Percentiles rank a stretch among this genome's conserved stretches.
phyloP scores from a whole-genome alignment of 2,113 vertebrate genomes.

The Perca schrenkii region DNA sequence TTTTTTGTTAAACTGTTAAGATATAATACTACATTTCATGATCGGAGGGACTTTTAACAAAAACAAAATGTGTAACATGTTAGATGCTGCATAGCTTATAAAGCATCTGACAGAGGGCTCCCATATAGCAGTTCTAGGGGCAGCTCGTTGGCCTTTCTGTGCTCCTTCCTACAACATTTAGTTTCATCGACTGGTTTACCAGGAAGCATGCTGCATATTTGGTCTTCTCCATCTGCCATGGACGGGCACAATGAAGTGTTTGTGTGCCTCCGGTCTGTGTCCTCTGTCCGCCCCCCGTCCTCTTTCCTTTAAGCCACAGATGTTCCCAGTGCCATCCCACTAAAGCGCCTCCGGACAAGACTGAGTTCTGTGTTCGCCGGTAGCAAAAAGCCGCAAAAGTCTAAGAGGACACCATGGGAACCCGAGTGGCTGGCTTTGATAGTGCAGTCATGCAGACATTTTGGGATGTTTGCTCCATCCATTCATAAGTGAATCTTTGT shows the following conservation, averaged over 20 bases:
- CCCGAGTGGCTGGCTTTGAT: conserved; percentile 49
- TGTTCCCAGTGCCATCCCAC: conserved; percentile 84
- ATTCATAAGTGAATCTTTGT: conserved; percentile 63
- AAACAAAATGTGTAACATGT: neutral
- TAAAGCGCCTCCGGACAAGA: conserved; percentile 71
- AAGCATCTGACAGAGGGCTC: conserved; percentile 2
- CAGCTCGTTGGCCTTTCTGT: conserved; percentile 37
- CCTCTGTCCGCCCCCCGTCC: conserved; percentile 70
- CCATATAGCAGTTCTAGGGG: neutral
- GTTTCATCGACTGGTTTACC: conserved; percentile 78
- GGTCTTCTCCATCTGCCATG: conserved; percentile 87
- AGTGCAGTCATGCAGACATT: conserved; percentile 49
- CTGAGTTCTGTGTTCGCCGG: conserved; percentile 64
- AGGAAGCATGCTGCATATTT: conserved; percentile 87
- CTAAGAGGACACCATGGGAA: conserved; percentile 63
- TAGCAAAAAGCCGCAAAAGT: conserved; percentile 47
- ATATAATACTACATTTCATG: neutral
- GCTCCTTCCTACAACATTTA: conserved; percentile 57
- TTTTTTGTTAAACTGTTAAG: neutral
- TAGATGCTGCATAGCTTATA: neutral
- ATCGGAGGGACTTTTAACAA: neutral
- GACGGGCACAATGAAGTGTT: conserved; percentile 89
- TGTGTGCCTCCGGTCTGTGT: conserved; percentile 79
- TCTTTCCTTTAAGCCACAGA: conserved; percentile 85
- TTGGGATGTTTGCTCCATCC: conserved; percentile 50